Base-by-base conservation (phyloP, 2,113 vertebrate species). In the Nicator chloris region DNA sequence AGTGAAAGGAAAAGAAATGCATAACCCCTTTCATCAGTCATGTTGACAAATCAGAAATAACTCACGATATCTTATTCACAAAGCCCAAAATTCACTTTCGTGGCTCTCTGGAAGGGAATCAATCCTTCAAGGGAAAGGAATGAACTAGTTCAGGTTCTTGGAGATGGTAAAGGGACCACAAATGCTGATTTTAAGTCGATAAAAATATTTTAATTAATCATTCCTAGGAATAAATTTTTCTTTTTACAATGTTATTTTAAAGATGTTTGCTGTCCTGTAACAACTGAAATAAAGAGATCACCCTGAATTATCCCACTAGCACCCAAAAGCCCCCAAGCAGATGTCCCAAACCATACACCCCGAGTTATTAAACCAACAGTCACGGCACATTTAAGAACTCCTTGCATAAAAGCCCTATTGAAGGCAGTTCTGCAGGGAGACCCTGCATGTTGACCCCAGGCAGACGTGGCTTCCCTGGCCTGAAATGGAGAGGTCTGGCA, bases 41-140 rank as follows among this genome's bases (percentile, higher is more conserved):
- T 30, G 68, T 40, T 73, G 87, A 90, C 63, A 96, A 90, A 94
- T 70, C 82, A 92, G 87, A 95, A 94, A 81, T 66, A 77, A 81
- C 71, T 86, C 82, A 16, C 90, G 63, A 10, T 51, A 63, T 10
- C 92, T 96, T 94, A 88, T 93, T 90, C 96, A 85, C 71, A 82
- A 92, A 93, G 68, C 44, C 78, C 4, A 1, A 73, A 96, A 93
- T 88, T 92, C 78, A 87, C 70, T 96, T 93, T 47, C 9, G 16
- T 50, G 77, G 82, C 68, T 95, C 93, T 88, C 92, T 1, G 0
- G 70, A 73, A 96, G 17, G 54, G 27, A 86, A 72, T 80, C 54
- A 57, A 27, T 90, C 71, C 81, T 88, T 91, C 42, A 69, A 61
- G 35, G 33, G 49, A 87, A 90, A 61, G 13, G 17, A 89, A 89